phyloP scores from a whole-genome alignment of 2,797 vertebrate genomes.

The Acomys russatus region DNA sequence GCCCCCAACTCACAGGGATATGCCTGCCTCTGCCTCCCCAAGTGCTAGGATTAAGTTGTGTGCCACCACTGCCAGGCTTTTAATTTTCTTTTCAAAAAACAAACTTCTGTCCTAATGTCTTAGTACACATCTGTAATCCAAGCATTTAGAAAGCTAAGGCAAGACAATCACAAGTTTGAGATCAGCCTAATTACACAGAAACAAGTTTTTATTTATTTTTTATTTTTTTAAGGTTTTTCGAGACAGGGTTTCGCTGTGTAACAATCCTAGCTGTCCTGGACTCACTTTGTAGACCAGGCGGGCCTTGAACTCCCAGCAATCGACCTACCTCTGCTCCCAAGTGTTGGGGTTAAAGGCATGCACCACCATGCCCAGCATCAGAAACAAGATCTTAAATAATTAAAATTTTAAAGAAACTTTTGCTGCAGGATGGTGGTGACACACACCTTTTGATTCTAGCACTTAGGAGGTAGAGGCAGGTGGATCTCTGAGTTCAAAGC shows the following conservation, averaged over 20 bases:
- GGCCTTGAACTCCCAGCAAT: too few relatives aligned
- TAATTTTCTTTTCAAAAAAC: conserved; percentile 42
- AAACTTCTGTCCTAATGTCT: not conserved
- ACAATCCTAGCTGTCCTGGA: too few relatives aligned
- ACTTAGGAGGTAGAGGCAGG: not conserved
- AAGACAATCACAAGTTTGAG: not conserved
- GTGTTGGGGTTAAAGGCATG: too few relatives aligned
- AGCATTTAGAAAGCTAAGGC: not conserved
- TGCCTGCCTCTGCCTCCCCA: too few relatives aligned
- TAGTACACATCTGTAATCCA: not conserved
- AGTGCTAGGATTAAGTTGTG: too few relatives aligned
- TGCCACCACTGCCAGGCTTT: too few relatives aligned
- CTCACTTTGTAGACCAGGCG: too few relatives aligned
- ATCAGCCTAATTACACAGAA: not conserved
- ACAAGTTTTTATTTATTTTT: not conserved
- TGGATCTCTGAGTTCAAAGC: not conserved
- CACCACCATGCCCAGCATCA: too few relatives aligned
- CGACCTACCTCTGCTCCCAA: too few relatives aligned
- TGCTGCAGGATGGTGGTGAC: not conserved
- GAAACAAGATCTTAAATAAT: not conserved
- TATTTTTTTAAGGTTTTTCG: too few relatives aligned
- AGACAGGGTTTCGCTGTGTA: too few relatives aligned
- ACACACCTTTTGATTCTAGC: not conserved
- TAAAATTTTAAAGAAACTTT: not conserved
- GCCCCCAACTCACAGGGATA: too few relatives aligned